These are phyloP conservation scores for Agrilus biguttatus DNA, from an alignment of 2,888 invertebrate genomes.

Conservation along the genomic window DNA sequence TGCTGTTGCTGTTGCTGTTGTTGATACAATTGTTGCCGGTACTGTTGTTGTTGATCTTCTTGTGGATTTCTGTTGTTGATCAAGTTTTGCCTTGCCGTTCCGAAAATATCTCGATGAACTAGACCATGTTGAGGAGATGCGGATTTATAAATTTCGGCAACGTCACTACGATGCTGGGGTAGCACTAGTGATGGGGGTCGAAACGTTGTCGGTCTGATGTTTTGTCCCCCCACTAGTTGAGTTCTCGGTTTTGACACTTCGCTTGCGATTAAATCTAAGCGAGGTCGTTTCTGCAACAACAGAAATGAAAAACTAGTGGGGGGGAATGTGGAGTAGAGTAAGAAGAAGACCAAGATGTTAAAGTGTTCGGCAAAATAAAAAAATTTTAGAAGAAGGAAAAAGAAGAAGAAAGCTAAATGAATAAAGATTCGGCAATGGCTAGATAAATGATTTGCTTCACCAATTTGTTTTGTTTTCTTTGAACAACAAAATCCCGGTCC, in stretches of 20 bases:
- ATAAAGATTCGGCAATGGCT: too few species aligned
- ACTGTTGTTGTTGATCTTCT: constrained; percentile 1
- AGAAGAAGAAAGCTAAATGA: background rate
- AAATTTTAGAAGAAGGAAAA: background rate
- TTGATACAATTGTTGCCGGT: constrained; percentile 12
- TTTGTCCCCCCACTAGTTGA: constrained; percentile 25
- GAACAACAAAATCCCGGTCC: too few species aligned
- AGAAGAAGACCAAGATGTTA: too few species aligned
- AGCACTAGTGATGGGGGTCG: constrained; percentile 21
- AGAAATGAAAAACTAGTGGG: constrained; percentile 20
- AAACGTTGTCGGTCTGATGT: constrained; percentile 31
- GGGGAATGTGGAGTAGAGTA: constrained; percentile 1
- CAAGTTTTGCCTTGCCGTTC: too few species aligned
- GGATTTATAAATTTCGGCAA: constrained; percentile 7
- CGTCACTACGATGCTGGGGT: constrained; percentile 10
- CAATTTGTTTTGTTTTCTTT: too few species aligned
- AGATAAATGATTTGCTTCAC: too few species aligned
- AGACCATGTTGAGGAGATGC: constrained; percentile 12
- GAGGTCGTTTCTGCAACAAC: constrained; percentile 31
- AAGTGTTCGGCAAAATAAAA: too few species aligned
- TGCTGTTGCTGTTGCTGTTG: constrained; percentile 15
- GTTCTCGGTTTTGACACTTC: constrained; percentile 19
- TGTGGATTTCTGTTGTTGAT: background rate
- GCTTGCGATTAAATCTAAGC: constrained; percentile 15
- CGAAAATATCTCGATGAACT: constrained; percentile 13